phyloP scores from a whole-genome alignment of 2,888 invertebrate genomes.

The Anodontia alba region DNA sequence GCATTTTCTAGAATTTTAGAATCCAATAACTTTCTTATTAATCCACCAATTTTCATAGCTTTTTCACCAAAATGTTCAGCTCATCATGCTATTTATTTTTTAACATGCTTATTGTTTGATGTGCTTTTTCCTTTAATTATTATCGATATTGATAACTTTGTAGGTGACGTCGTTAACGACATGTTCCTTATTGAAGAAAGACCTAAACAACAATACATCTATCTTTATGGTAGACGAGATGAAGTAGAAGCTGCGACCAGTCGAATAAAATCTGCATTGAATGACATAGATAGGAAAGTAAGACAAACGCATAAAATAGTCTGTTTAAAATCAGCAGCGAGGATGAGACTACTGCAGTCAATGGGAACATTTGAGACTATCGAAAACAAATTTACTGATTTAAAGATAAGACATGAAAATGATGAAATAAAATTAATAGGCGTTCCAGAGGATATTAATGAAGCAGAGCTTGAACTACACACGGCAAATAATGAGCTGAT shows the following conservation, averaged over 20 bases:
- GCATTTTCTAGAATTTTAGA: too few relatives aligned
- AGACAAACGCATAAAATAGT: neutral
- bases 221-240: neutral
- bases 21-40: too few relatives aligned
- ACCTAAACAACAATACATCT: neutral
- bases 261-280: neutral
- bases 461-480: slow-evolving; percentile 5
- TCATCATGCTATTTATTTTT: too few relatives aligned
- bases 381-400: slow-evolving; percentile 20
- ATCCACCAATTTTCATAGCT: too few relatives aligned
- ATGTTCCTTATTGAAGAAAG: neutral
- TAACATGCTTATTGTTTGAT: too few relatives aligned
- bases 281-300: neutral
- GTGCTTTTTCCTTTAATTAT: too few relatives aligned
- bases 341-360: neutral
- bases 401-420: slow-evolving; percentile 10
- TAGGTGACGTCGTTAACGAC: neutral
- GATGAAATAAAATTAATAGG: slow-evolving; percentile 33
- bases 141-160: too few relatives aligned
- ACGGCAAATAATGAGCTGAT: slow-evolving; percentile 15
- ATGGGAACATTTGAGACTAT: neutral
- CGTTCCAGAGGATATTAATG: slow-evolving; percentile 35
- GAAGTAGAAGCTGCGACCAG: neutral
- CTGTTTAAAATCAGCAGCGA: neutral
- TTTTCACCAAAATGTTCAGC: too few relatives aligned